Percentiles rank a stretch among this genome's conserved stretches.
These are phyloP conservation scores for Dynastes grantii DNA, from an alignment of 2,888 invertebrate genomes.

Conservation along the genomic window DNA sequence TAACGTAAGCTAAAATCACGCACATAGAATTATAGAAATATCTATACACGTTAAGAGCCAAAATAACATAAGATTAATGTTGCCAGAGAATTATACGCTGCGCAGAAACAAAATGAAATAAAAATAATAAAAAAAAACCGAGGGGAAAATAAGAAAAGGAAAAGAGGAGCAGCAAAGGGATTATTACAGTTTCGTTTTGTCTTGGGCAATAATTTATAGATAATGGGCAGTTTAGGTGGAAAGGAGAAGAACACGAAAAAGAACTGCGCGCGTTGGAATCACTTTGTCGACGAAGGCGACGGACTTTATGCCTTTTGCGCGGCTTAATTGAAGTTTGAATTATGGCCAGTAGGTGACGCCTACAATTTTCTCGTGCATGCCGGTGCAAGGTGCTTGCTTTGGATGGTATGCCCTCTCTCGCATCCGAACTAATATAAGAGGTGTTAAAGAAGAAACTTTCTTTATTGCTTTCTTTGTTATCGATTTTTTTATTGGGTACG, in stretches of 20 bases:
- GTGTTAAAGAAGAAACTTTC: constrained; percentile 25
- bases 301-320: constrained; percentile 60
- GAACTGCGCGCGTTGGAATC: constrained; percentile 57
- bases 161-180: constrained; percentile 1
- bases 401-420: background rate
- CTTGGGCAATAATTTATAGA: constrained; percentile 48
- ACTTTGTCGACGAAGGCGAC: constrained; percentile 57
- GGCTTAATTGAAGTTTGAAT: constrained; percentile 69
- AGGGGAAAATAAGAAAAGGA: background rate
- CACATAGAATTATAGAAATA: too few relatives aligned
- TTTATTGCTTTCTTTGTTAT: background rate
- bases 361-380: constrained; percentile 15
- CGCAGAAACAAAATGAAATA: background rate
- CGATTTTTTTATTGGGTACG: too few relatives aligned
- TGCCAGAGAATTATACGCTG: background rate
- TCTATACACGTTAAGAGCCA: too few relatives aligned
- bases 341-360: constrained; percentile 66
- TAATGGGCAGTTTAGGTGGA: constrained; percentile 61
- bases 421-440: constrained; percentile 1
- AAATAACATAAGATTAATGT: constrained; percentile 1
- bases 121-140: background rate
- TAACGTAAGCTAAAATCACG: too few relatives aligned
- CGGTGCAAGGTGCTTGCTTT: constrained; percentile 17
- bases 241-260: constrained; percentile 50
- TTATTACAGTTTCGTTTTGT: constrained; percentile 22